Evolutionary conservation across 2,888 invertebrate species (phyloP), one percentile per base, ranked within the genome.

Genomic region (Syrista parreyssii): DNA sequence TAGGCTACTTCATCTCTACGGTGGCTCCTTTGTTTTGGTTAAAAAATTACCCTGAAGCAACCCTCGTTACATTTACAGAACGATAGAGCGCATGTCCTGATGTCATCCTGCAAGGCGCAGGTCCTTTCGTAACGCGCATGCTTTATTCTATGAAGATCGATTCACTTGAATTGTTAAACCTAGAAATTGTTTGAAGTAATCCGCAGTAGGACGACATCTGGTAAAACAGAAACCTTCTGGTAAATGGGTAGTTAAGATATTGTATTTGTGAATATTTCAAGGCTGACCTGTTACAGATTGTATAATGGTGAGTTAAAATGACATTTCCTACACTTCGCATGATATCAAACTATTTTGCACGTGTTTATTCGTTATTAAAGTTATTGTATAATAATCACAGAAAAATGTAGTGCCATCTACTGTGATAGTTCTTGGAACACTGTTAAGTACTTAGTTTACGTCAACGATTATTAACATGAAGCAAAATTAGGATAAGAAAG

Each of bases 1-100:
- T 71, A 31, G 71, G 32, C 71, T 71, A 71, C 71, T 71, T 71
- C 71, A 71, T 71, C 31, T 71, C 71, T 71, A 32, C 71, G 71
- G 31, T 71, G 71, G 71, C 31, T 71, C 12, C 31, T 71, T 71
- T 71, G 71, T 71, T 71, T 71, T 71, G 31, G 31, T 71, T 71
- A 71, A 71, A 30, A 23, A 31, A 71, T 32, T 71, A 71, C 71
- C 4, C 12, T 32, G 31, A 71, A 31, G 32, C 31, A 31, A 71
- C 71, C 31, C 71, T 71, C 15, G 71, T 31, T 32, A 31, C 71
- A 31, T 12, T 32, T 30, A 12, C 31, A 31, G 71, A 71, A 32
- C 31, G 31, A 12, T 31, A 71, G 71, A 30, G 71, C 71, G 71
- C 71, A 71, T 71, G 71, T 15, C 15, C 71, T 55, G 55, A 23